These are phyloP conservation scores for Julus scandinavius DNA, from an alignment of 2,888 invertebrate genomes.

Conservation along the genomic window DNA sequence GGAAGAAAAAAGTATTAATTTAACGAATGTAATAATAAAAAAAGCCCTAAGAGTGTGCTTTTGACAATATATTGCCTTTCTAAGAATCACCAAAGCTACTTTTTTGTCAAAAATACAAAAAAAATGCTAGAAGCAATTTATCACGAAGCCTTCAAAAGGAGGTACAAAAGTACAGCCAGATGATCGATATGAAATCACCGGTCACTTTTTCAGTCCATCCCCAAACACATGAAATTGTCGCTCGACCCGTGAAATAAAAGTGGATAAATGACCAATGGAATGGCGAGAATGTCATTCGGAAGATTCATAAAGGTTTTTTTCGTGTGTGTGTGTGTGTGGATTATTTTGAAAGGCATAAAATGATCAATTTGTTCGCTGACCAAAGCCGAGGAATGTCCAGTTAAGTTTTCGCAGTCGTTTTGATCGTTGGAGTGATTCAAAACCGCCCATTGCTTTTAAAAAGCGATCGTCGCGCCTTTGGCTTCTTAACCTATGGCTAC, in stretches of 20 bases:
- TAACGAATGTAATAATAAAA: background rate
- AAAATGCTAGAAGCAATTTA: background rate
- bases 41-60: background rate
- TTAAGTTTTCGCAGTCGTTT: background rate
- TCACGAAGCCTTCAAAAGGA: background rate
- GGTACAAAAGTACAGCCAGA: background rate
- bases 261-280: background rate
- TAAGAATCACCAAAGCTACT: background rate
- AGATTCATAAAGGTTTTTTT: background rate
- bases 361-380: slow-evolving; percentile 30
- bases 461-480: background rate
- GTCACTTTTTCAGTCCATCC: background rate
- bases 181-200: slow-evolving; percentile 11
- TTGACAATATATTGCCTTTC: slow-evolving; percentile 3
- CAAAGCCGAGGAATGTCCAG: slow-evolving; percentile 22
- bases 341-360: slow-evolving; percentile 18
- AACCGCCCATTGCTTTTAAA: slow-evolving; percentile 6
- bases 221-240: background rate
- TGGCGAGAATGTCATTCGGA: background rate
- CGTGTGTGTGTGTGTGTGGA: background rate
- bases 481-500: background rate
- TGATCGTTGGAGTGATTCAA: background rate
- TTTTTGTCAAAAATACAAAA: background rate
- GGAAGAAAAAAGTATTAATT: background rate
- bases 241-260: background rate